These are phyloP conservation scores for Antedon bifida DNA, from an alignment of 35 echinoderm and acorn worm species.

Conservation along the genomic window DNA sequence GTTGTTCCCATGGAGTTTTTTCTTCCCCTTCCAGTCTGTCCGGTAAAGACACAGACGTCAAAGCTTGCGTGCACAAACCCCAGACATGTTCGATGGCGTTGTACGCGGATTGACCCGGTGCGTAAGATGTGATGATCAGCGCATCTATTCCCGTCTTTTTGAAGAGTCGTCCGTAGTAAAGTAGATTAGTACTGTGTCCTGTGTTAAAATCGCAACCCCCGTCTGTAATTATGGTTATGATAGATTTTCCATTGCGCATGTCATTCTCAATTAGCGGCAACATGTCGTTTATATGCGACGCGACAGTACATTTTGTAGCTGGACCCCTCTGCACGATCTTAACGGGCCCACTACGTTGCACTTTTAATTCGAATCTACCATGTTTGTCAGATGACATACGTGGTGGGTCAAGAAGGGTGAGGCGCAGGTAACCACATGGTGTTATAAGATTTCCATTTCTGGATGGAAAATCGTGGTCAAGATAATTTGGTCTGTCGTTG, in stretches of 20 bases:
- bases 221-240: slow-evolving; percentile 15
- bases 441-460: slow-evolving; percentile 23
- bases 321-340: slow-evolving; percentile 13
- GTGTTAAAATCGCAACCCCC: slow-evolving; percentile 29
- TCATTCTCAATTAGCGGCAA: neutral
- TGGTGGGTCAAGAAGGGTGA: neutral
- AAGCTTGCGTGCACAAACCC: neutral
- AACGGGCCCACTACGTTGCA: neutral
- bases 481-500: slow-evolving; percentile 19
- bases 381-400: neutral
- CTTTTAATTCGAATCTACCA: neutral
- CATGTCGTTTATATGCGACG: slow-evolving; percentile 27
- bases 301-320: slow-evolving; percentile 15
- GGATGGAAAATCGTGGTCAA: slow-evolving; percentile 38
- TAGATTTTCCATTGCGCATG: slow-evolving; percentile 1
- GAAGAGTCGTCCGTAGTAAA: neutral
- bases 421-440: slow-evolving; percentile 31
- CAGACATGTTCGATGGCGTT: neutral
- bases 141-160: neutral
- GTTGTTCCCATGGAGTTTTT: neutral
- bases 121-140: neutral
- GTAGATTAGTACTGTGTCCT: neutral
- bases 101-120: neutral
- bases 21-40: neutral
- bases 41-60: neutral